Conservation (phyloP, 2,888 invertebrate species). For the Calameuta idolon region DNA sequence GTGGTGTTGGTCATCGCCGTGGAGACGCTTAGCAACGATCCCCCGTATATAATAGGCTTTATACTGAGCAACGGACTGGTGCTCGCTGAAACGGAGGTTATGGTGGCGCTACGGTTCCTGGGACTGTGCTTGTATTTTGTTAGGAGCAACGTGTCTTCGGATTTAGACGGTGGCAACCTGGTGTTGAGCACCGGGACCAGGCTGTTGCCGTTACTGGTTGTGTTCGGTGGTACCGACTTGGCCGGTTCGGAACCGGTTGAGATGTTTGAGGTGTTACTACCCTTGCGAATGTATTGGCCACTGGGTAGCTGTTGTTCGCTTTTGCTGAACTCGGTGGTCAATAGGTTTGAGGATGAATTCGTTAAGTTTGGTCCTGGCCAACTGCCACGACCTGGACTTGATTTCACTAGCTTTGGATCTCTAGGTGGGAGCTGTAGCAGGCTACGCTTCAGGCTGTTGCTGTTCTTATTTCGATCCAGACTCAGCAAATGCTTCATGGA, state of each 20-base stretch:
- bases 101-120: constrained; percentile 71
- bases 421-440: constrained; percentile 78
- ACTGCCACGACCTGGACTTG: constrained; percentile 83
- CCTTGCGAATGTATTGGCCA: constrained; percentile 54
- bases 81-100: constrained; percentile 74
- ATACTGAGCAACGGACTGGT: constrained; percentile 78
- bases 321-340: constrained; percentile 82
- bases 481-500: constrained; percentile 64
- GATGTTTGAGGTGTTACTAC: constrained; percentile 54
- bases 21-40: constrained; percentile 75
- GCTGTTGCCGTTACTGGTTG: neutral
- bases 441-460: constrained; percentile 69
- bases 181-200: constrained; percentile 33
- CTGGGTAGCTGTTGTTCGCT: constrained; percentile 80
- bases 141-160: constrained; percentile 80
- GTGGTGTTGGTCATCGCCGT: constrained; percentile 70
- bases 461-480: constrained; percentile 56
- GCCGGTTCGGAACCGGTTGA: constrained; percentile 52
- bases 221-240: constrained; percentile 28
- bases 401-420: constrained; percentile 81
- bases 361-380: constrained; percentile 85
- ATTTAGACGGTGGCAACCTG: constrained; percentile 81
- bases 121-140: constrained; percentile 67
- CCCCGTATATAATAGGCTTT: constrained; percentile 72
- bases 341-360: constrained; percentile 70